Base-by-base conservation (phyloP, 1,140 invertebrate species). In the Aethina tumida region DNA sequence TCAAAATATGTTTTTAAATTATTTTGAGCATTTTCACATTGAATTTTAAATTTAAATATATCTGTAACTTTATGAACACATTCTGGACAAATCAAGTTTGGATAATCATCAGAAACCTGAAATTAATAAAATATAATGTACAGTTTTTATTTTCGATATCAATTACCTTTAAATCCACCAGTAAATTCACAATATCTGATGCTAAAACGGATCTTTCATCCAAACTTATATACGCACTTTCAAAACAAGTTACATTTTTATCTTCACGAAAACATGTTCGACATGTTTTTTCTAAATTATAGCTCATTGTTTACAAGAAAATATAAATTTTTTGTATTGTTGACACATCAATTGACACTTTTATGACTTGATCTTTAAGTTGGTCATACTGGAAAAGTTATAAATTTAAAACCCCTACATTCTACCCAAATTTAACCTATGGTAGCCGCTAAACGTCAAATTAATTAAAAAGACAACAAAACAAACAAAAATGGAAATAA, bases 31-130 rank as follows among this genome's bases (percentile, higher is more conserved):
- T 50, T 43, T 19, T 53, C 51, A 27, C 52, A 47, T 35, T 46
- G 42, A 9, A 50, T 7, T 39, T 52, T 52, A 26, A 56, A 56
- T 41, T 52, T 52, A 30, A 50, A 56, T 5, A 44, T 35, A 15
- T 16, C 22, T 12, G 22, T 36, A 5, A 47, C 38, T 38, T 44
- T 43, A 22, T 53, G 39, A 8, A 54, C 5, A 35, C 53, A 56
- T 14, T 21, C 43, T 21, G 33, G 14, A 35, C 53, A 56, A 19
- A 56, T 54, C 35, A 43, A 40, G 32, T 46, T 41, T 10, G 52
- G 47, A 24, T 39, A 45, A n/a, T 35, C 39, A 30, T 52, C 47
- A 22, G 40, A 21, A 18, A 45, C 6, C 50, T 52, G 24, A 15
- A 47, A 50, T 32, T 21, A n/a, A 31, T 32, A 20, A 36, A 15